A percentile compares a stretch with the other conserved stretches of the same genome.
These are phyloP conservation scores for Odontocolon sp. DNA, from an alignment of 2,888 invertebrate genomes.

Conservation along the genomic window DNA sequence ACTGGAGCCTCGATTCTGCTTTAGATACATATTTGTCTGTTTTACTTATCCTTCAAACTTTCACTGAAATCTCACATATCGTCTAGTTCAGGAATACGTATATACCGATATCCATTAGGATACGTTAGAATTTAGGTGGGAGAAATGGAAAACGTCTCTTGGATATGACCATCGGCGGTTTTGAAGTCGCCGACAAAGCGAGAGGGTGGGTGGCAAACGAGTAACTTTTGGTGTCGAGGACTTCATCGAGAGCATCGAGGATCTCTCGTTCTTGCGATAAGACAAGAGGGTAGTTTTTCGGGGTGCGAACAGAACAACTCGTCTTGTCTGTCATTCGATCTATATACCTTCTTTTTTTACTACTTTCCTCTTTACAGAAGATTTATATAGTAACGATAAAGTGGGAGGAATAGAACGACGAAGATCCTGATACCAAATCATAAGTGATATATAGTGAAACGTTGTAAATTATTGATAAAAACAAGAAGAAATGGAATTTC, in stretches of 20 bases:
- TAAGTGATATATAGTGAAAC: too few species aligned
- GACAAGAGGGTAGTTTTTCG: slow-evolving; percentile 13
- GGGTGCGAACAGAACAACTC: slow-evolving; percentile 41
- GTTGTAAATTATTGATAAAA: too few species aligned
- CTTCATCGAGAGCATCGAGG: slow-evolving; percentile 28
- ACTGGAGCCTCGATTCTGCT: too few species aligned
- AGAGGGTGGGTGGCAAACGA: slow-evolving; percentile 38
- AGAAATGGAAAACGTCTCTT: slow-evolving; percentile 30
- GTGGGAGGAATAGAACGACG: too few species aligned
- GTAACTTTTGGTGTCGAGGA: slow-evolving; percentile 1
- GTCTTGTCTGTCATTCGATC: slow-evolving; percentile 9
- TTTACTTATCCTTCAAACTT: too few species aligned
- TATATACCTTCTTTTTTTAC: slow-evolving; percentile 8
- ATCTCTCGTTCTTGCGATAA: slow-evolving; percentile 35
- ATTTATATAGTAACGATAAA: too few species aligned
- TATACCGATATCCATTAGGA: not conserved
- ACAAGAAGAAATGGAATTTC: not conserved
- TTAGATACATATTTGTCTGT: not conserved
- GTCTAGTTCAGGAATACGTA: not conserved
- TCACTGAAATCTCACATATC: not conserved
- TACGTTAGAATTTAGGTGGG: not conserved
- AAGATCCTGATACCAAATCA: too few species aligned
- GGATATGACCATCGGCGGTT: slow-evolving; percentile 34
- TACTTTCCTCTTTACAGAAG: too few species aligned
- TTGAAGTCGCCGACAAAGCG: slow-evolving; percentile 63